Evolutionary conservation across 1,140 invertebrate species (phyloP), one percentile per base, ranked within the genome.

Genomic region (Diorhabda elongata): DNA sequence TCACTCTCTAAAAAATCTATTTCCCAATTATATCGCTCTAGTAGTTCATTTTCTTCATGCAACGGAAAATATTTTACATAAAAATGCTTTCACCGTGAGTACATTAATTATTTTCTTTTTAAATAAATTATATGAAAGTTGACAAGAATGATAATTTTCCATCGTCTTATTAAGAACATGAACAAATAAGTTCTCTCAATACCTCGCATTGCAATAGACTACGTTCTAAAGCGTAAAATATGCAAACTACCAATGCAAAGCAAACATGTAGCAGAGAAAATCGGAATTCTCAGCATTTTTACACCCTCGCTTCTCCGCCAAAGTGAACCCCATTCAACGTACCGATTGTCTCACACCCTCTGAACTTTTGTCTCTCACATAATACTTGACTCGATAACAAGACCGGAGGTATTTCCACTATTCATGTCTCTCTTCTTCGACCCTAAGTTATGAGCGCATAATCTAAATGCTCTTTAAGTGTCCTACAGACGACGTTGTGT

Each of bases 291-390:
- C 47, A 52, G 47, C 47, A 52, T 52, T 52, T 52, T 52, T 52
- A 52, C 47, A 52, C 47, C 47, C 47, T 52, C 47, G n/a, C n/a
- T 8, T 52, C 4, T 2, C 47, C 47, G 47, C 47, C n/a, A 52
- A 52, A 52, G 47, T 52, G 47, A 6, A 8, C n/a, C n/a, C 47
- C 6, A 52, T 52, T 52, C 6, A 52, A 8, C 47, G 6, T n/a
- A n/a, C 47, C 47, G 47, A 52, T 52, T 52, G 47, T 52, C 47
- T 52, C 47, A 52, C n/a, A 52, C 47, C 47, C 47, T 52, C 47
- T n/a, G n/a, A 52, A 52, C 47, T 52, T 52, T 52, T 52, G 47
- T 52, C 47, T 52, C n/a, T n/a, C n/a, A 52, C n/a, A 52, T n/a
- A 52, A 52, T 52, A 4, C 47, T 52, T 52, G 47, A 52, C 47